Conservation (phyloP, 2,113 vertebrate species). For the Callorhinus ursinus region DNA sequence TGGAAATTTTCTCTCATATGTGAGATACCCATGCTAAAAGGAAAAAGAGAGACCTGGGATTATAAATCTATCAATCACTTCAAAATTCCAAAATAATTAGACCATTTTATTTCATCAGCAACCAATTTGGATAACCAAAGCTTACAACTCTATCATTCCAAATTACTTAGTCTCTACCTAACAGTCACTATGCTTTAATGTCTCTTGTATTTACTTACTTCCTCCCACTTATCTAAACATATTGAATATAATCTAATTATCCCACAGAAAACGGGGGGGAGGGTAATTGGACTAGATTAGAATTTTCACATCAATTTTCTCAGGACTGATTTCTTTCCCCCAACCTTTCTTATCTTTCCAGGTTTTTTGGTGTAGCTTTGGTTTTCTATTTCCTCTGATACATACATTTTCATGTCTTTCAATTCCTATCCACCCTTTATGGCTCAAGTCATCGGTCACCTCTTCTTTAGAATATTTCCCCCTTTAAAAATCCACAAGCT, state of each 20-base stretch:
- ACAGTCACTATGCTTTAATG: background rate
- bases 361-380: background rate
- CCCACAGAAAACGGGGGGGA: background rate
- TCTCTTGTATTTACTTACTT: background rate
- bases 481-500: background rate
- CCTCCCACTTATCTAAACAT: background rate
- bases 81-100: slow-evolving; percentile 19
- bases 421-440: background rate
- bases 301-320: background rate
- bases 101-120: background rate
- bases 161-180: background rate
- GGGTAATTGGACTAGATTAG: background rate
- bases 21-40: background rate
- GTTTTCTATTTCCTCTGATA: slow-evolving; percentile 13
- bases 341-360: background rate
- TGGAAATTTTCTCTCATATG: background rate
- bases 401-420: background rate
- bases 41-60: background rate
- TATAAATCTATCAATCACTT: slow-evolving; percentile 16
- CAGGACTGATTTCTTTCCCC: background rate
- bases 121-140: background rate
- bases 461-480: background rate
- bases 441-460: background rate
- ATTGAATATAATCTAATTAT: background rate
- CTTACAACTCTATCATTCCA: background rate